Base-by-base conservation (phyloP, 1,140 invertebrate species). In the Apis florea region DNA sequence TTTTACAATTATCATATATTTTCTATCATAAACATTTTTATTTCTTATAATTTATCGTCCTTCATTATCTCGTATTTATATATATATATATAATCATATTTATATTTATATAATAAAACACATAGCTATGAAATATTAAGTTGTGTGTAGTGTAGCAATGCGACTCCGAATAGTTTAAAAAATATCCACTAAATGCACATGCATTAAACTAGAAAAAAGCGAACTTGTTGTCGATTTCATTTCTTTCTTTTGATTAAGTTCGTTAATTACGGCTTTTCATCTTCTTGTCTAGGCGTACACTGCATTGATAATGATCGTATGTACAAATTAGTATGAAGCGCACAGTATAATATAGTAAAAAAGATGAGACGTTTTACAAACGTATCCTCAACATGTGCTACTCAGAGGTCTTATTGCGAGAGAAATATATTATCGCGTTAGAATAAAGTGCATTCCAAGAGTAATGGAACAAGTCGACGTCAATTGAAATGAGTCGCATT, bases 1-100 rank as follows among this genome's bases (percentile, higher is more conserved):
- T 90, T 90, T 85, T 85, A 89, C 86, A 90, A 90, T 90, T 85
- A 88, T 89, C 75, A 90, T 91, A 90, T 92, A 90, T 90, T 88
- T 91, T 89, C 88, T 91, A 88, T 90, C 88, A 87, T 90, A 89
- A 89, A 90, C 79, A 83, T 87, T 89, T 83, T 91, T 86, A 90
- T 91, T 85, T 89, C 85, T 90, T 90, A 88, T 89, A 89, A 88
- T 85, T 88, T 90, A 89, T 83, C 89, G 64, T 68, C 83, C 75
- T 86, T 89, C 74, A 71, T 85, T 88, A 73, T 87, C 86, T 82
- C 81, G 26, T 85, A 74, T 86, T 82, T 85, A 84, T 89, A 83
- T 89, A 74, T 86, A 86, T 89, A 90, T 91, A 83, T 90, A 88
- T 91, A 84, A 85, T 85, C 82, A 77, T 86, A 86, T 86, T 76